These are phyloP conservation scores for Hylaeus anthracinus DNA, from an alignment of 1,140 invertebrate genomes.

Conservation along the genomic window DNA sequence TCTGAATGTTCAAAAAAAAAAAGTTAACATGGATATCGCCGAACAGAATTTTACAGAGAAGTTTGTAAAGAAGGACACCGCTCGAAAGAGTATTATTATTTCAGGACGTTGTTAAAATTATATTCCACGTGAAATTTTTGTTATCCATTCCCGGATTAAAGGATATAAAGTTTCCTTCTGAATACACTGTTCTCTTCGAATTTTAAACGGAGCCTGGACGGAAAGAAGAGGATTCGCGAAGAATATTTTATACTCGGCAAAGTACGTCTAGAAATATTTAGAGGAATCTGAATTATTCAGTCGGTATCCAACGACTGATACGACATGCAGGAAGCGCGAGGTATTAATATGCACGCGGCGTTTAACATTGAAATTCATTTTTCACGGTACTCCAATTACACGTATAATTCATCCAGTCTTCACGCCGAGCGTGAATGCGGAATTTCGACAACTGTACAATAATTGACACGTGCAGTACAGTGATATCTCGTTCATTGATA, in stretches of 20 bases:
- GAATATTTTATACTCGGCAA: conserved; percentile 10
- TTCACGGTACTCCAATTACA: conserved; percentile 29
- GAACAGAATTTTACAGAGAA: no score
- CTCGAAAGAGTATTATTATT: neutral
- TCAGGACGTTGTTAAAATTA: conserved; percentile 2
- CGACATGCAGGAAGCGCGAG: neutral
- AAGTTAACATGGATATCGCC: no score
- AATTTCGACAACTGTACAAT: neutral
- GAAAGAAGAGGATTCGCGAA: neutral
- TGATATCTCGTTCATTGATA: no score
- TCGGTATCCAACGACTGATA: neutral
- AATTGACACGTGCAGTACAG: no score
- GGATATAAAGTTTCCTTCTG: neutral
- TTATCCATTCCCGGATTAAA: conserved; percentile 3
- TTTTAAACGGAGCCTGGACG: neutral
- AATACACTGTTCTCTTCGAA: neutral
- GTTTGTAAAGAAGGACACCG: no score
- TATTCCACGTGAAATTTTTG: neutral
- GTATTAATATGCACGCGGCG: conserved; percentile 39
- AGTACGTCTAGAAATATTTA: conserved; percentile 32
- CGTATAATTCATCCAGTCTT: conserved; percentile 33
- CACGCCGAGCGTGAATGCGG: conserved; percentile 6
- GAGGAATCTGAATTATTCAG: conserved; percentile 36
- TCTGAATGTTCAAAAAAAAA: no score
- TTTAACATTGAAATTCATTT: conserved; percentile 50